These are phyloP conservation scores for Corydoras maculifer DNA, from an alignment of 2,113 vertebrate genomes.

Conservation along the genomic window DNA sequence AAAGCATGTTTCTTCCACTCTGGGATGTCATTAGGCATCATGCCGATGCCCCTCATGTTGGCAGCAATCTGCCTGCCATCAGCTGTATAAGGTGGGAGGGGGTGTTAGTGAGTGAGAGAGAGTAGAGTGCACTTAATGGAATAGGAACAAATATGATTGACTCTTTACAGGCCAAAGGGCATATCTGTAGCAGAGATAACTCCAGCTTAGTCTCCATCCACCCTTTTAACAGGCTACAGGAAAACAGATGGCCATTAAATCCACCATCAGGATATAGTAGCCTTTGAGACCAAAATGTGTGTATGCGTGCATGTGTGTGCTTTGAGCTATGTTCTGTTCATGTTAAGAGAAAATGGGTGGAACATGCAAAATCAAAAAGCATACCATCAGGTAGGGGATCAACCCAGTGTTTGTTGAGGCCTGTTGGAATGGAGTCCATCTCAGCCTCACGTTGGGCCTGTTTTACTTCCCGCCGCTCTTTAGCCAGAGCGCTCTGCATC, in stretches of 20 bases:
- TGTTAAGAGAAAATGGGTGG: neutral
- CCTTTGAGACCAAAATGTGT: conserved; percentile 4
- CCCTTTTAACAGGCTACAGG: conserved; percentile 48
- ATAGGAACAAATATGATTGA: conserved; percentile 23
- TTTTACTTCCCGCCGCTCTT: conserved; percentile 90
- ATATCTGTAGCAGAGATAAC: conserved; percentile 12
- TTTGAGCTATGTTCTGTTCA: too few relatives aligned
- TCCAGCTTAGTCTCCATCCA: conserved; percentile 37
- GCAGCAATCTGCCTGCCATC: conserved; percentile 96
- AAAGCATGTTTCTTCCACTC: conserved; percentile 99
- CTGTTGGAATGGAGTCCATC: conserved; percentile 99
- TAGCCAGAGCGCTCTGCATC: conserved; percentile 98
- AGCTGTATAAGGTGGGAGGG: conserved; percentile 50
- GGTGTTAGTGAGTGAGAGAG: neutral
- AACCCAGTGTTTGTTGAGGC: conserved; percentile 98
- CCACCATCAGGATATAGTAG: conserved; percentile 26
- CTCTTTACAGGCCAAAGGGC: conserved; percentile 27
- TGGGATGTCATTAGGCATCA: conserved; percentile 98
- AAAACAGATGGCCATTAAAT: conserved; percentile 54
- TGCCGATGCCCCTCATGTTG: conserved; percentile 97
- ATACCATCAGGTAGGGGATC: conserved; percentile 94
- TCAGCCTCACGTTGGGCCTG: conserved; percentile 94
- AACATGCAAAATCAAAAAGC: neutral
- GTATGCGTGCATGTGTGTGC: too few relatives aligned
- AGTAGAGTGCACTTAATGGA: conserved; percentile 22